phyloP scores from a whole-genome alignment of 2,888 invertebrate genomes.

The Portevinia maculata region DNA sequence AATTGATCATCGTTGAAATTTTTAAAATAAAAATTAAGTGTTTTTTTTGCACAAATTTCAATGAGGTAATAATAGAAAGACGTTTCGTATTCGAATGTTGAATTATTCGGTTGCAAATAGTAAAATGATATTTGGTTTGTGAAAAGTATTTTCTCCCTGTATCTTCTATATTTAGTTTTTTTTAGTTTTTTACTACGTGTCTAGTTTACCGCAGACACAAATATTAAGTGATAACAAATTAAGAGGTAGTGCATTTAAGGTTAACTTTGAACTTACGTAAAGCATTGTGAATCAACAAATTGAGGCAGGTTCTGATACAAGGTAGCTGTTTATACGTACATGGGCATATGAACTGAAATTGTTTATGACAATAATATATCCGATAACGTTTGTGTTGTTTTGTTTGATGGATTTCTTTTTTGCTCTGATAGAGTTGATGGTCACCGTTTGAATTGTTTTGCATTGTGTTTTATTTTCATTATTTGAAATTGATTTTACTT shows the following conservation, averaged over 20 bases:
- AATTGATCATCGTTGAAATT: constrained; percentile 18
- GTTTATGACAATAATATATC: constrained; percentile 7
- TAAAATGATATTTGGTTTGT: constrained; percentile 5
- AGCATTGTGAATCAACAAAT: constrained; percentile 34
- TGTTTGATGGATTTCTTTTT: not conserved
- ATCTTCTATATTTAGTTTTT: constrained; percentile 12
- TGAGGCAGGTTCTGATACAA: constrained; percentile 55
- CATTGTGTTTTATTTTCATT: too few relatives aligned
- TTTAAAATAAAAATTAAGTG: not conserved
- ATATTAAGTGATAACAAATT: constrained; percentile 39
- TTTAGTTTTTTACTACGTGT: constrained; percentile 30
- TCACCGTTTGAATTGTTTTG: too few relatives aligned
- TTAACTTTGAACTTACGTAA: constrained; percentile 27
- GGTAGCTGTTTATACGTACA: constrained; percentile 2
- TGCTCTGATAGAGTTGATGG: not conserved
- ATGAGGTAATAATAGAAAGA: constrained; percentile 26
- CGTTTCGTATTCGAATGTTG: constrained; percentile 22
- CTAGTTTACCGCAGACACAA: constrained; percentile 23
- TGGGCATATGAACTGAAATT: not conserved
- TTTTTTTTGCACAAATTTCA: not conserved
- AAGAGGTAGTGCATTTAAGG: constrained; percentile 10
- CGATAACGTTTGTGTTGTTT: constrained; percentile 2
- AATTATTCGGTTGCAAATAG: constrained; percentile 23
- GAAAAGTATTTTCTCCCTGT: not conserved
- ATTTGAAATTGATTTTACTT: too few relatives aligned